Evolutionary conservation across 2,113 vertebrate species (phyloP), one percentile per base, ranked within the genome.

Genomic region (Poeciliopsis turrubarensis): DNA sequence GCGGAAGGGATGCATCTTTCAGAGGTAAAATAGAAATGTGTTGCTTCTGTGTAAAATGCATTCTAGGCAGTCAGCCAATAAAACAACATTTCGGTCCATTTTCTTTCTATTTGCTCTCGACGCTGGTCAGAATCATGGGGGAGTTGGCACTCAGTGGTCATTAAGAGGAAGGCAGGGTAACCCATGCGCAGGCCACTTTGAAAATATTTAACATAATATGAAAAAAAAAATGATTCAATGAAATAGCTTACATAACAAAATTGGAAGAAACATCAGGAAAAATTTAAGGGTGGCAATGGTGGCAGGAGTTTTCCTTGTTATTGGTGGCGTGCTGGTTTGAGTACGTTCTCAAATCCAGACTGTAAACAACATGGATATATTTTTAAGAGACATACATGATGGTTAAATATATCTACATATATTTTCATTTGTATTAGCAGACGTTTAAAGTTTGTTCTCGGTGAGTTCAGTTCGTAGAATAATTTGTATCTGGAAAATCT

Each of bases 401-500:
- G 7, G 4, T 32, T 34, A 34, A 19, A 29, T 41, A 25, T 13
- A 57, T 47, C 60, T 14, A 11, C 10, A 37, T 32, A 32, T 29
- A 14, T 22, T 32, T 12, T 44, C 5, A 1, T 39, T n/a, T 3
- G 5, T 5, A 25, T 57, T 61, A 68, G 27, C 5, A 65, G 65
- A 61, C 11, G 6, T n/a, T 65, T 25, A 60, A 74, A 30, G 34
- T 60, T 44, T 54, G 37, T 37, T 57, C 64, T 60, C 41, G 71
- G 32, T 22, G 26, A 34, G 34, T 15, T 72, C 26, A 34, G 31
- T 15, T 72, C 25, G 78, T 27, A 26, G 14, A 62, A 75, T 30
- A 73, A 79, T 70, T 29, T 65, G 41, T 30, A 72, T 71, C 69
- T 51, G 79, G 26, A 39, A 29, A 60, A 68, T 19, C 22, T 69